Percentiles rank a stretch among this genome's conserved stretches.
phyloP scores from a whole-genome alignment of 2,113 vertebrate genomes.

The Copsychus sechellarum region DNA sequence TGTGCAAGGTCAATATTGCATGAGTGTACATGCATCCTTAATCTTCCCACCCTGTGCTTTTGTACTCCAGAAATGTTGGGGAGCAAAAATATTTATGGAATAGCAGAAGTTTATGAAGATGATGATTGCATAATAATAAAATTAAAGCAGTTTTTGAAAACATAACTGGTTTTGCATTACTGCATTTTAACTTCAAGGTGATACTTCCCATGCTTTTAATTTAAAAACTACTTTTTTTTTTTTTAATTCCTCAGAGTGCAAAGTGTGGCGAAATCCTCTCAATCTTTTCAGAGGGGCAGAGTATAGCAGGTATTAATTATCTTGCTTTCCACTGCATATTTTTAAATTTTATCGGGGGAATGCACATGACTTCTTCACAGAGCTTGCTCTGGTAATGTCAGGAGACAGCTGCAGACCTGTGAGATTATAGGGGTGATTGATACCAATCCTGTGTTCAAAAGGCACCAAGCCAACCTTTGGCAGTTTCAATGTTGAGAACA shows the following conservation, averaged over 20 bases:
- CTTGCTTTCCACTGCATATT: background rate
- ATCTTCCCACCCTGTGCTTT: background rate
- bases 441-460: background rate
- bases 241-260: slow-evolving; percentile 83
- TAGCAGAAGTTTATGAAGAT: background rate
- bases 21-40: background rate
- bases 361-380: background rate
- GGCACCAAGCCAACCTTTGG: background rate
- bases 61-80: background rate
- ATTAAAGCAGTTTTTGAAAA: background rate
- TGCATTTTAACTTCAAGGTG: background rate
- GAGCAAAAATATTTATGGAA: background rate
- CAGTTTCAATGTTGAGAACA: background rate
- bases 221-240: background rate
- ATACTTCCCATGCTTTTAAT: background rate
- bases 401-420: background rate
- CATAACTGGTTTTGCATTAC: background rate
- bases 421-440: background rate
- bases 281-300: slow-evolving; percentile 98
- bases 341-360: background rate
- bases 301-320: slow-evolving; percentile 88
- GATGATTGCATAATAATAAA: background rate
- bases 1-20: background rate
- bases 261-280: slow-evolving; percentile 97
- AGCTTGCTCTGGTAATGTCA: background rate